Evolutionary conservation across 2,888 invertebrate species (phyloP), one percentile per base, ranked within the genome.

Genomic region (Lasioglossum villosulum): DNA sequence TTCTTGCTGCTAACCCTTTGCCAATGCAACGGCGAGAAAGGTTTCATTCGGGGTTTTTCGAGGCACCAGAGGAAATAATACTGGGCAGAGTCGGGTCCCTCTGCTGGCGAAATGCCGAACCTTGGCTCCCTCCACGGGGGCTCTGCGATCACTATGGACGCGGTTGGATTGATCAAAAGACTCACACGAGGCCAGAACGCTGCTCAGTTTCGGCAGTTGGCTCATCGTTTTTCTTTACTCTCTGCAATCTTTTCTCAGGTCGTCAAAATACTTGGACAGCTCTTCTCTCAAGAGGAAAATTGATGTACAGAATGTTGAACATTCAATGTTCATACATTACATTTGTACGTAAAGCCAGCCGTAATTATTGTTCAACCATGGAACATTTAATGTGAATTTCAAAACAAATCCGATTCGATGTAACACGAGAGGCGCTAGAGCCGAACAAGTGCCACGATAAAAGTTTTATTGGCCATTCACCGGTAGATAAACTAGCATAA

Each of bases 1-100:
- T 83, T 48, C 52, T 48, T 12, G 12, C 10, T 4, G 0, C 8
- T 14, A 75, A 83, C 81, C 82, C 75, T 34, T 63, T 12, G 10
- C n/a, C 42, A 14, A 16, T 19, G 27, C n/a, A 27, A n/a, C 39
- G 42, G 6, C 30, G 27, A 42, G 63, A 30, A 30, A 30, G 30
- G 2, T 27, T 30, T 63, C 30, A 16, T 1, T 27, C 52, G 52
- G 23, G 34, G 8, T 34, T 66, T 66, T 23, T 66, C 34, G 68
- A 63, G 5, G 5, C 63, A 27, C 5, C 5, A 6, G 16, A 30
- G 63, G 63, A 30, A 63, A 27, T 63, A 45, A 14, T 63, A 30
- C 63, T 5, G 30, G 30, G 27, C 5, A 34, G 8, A 10, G 16
- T 37, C 23, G 68, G 39, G 12, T 68, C 68, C 68, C 68, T 68